phyloP scores from a whole-genome alignment of 2,888 invertebrate genomes.

The Galerucella calmariensis region DNA sequence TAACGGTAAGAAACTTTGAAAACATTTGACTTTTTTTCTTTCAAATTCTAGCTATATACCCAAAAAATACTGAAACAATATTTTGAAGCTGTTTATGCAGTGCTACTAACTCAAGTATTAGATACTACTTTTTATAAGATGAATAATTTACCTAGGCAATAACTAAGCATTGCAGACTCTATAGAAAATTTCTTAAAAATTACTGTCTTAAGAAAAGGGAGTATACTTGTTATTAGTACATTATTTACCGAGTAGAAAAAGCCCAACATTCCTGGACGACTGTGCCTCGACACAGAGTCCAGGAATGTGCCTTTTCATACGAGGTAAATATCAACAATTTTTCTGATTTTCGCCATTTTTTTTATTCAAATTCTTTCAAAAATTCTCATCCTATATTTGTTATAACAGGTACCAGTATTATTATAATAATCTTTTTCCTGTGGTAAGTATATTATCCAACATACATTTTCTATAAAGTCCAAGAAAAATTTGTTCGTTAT shows the following conservation, averaged over 20 bases:
- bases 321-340: too few species aligned
- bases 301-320: too few species aligned
- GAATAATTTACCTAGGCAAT: slow-evolving; percentile 6
- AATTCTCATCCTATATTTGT: too few species aligned
- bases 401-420: too few species aligned
- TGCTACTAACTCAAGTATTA: slow-evolving; percentile 10
- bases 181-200: neutral
- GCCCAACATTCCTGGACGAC: too few species aligned
- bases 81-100: slow-evolving; percentile 12
- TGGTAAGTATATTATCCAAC: neutral
- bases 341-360: too few species aligned
- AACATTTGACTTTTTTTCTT: neutral
- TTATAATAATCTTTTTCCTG: too few species aligned
- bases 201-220: neutral
- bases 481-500: slow-evolving; percentile 10
- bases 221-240: neutral
- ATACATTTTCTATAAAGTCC: neutral
- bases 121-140: slow-evolving; percentile 14
- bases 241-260: too few species aligned
- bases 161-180: slow-evolving; percentile 6
- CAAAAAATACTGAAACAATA: slow-evolving; percentile 4
- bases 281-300: too few species aligned
- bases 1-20: neutral
- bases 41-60: too few species aligned
- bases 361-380: too few species aligned